Base-by-base conservation (phyloP, 2,113 vertebrate genomes). In the Eclectus roratus region DNA sequence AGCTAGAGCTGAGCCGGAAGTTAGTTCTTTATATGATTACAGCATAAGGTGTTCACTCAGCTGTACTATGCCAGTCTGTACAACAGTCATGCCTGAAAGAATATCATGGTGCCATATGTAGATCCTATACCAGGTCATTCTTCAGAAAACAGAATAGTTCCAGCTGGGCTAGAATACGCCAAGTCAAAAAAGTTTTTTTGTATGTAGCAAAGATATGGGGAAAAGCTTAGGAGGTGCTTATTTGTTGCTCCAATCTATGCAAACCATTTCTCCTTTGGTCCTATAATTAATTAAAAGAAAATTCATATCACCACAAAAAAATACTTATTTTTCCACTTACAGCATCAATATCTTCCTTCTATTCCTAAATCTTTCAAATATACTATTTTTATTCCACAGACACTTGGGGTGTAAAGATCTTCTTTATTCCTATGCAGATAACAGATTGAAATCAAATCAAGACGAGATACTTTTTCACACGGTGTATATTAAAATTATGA, bases 401-500 rank as follows among this genome's bases (percentile, higher is more conserved):
- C 33, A 31, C 43, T 55, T 71, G 17, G 56, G 23, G 15, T 85
- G 3, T 82, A 91, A 91, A 94, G 61, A 64, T 50, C 47, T 79
- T 63, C 41, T 85, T 85, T 85, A 81, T 55, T 93, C 46, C 39
- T 86, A 7, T 87, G 46, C 50, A 89, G 78, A 74, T 58, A 89
- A 71, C 56, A 89, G 60, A 74, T 9, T 91, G 70, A 91, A 94
- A 88, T 88, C 27, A 84, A 78, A 92, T 33, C 20, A 85, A 88
- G 46, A 81, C 13, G 16, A 76, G 21, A 76, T 53, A 53, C 28
- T 63, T 91, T 91, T 71, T 87, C 79, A 61, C 46, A 74, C 1
- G 3, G 18, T 31, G 31, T 87, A 8, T 70, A 61, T 81, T 87
- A 81, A 85, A 87, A 53, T 66, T 74, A 25, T 71, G 31, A 72